A percentile compares a stretch with the other conserved stretches of the same genome.
These are phyloP conservation scores for Cryptotermes secundus DNA, from an alignment of 1,140 invertebrate genomes.

Conservation along the genomic window DNA sequence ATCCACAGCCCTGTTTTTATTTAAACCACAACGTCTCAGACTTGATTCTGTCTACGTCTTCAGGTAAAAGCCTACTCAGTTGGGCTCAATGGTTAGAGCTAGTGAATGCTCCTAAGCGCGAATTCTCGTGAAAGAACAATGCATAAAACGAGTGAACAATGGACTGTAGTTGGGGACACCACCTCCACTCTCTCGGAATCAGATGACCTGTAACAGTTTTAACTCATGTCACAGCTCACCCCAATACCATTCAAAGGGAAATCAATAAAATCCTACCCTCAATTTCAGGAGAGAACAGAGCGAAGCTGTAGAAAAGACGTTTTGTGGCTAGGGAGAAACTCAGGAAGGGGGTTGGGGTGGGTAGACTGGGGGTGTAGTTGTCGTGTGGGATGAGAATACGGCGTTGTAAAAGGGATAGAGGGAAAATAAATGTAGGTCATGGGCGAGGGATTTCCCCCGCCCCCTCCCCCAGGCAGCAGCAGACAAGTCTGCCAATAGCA, in stretches of 20 bases:
- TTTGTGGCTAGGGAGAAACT: neutral
- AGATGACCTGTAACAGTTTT: neutral
- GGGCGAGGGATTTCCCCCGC: neutral
- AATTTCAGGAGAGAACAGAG: slow-evolving; percentile 24
- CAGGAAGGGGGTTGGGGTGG: too few species aligned
- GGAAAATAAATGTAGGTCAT: slow-evolving; percentile 25
- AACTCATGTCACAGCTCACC: slow-evolving; percentile 1
- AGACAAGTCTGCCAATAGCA: slow-evolving; percentile 27
- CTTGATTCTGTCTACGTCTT: too few species aligned
- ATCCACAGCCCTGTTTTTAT: too few species aligned
- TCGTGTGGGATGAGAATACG: neutral
- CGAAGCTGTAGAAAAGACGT: neutral
- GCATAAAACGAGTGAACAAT: too few species aligned
- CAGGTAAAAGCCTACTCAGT: too few species aligned
- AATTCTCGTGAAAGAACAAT: too few species aligned
- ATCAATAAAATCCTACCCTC: slow-evolving; percentile 25
- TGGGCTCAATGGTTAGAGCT: neutral
- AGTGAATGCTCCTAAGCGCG: too few species aligned
- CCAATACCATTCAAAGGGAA: slow-evolving; percentile 17
- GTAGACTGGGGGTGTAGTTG: neutral
- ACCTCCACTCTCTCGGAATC: neutral
- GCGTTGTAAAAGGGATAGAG: neutral
- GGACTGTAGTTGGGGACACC: too few species aligned
- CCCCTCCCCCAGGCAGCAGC: neutral
- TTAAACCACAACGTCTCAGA: too few species aligned